Evolutionary conservation across 2,797 vertebrate genomes (phyloP).

Genomic region (Acomys russatus): DNA sequence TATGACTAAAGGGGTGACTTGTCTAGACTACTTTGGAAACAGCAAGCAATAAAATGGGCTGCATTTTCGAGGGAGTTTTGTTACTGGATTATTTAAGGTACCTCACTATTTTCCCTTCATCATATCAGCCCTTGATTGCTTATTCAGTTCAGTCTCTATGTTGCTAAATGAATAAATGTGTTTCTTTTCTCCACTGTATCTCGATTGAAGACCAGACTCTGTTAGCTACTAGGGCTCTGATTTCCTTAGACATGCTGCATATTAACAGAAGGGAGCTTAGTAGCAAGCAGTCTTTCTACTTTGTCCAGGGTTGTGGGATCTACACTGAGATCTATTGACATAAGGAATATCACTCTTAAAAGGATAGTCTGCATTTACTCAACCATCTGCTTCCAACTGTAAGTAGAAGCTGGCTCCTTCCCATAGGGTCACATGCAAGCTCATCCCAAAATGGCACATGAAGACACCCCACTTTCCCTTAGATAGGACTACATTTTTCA

Average conservation of each 20-base stretch:
- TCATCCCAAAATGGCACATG: constrained; percentile 11
- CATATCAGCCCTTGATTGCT: not conserved
- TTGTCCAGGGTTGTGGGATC: not conserved
- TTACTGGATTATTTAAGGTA: not conserved
- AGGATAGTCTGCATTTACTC: constrained; percentile 2
- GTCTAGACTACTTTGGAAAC: not conserved
- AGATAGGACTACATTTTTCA: not conserved
- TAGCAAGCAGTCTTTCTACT: not conserved
- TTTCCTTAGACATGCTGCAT: not conserved
- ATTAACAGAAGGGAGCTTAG: not conserved
- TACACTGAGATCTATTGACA: not conserved
- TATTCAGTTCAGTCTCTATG: not conserved
- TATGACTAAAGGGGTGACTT: constrained; percentile 15
- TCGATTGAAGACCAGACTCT: not conserved
- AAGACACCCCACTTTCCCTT: constrained; percentile 8
- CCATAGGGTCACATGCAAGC: not conserved
- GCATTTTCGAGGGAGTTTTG: not conserved
- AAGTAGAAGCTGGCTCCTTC: not conserved
- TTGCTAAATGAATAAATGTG: not conserved
- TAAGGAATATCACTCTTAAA: not conserved
- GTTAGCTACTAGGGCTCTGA: not conserved
- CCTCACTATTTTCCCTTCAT: not conserved
- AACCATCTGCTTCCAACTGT: constrained; percentile 19
- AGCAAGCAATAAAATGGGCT: constrained; percentile 20
- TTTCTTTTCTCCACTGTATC: not conserved